Conservation (phyloP, 1,140 invertebrate species). For the Aleiodes sp. region DNA sequence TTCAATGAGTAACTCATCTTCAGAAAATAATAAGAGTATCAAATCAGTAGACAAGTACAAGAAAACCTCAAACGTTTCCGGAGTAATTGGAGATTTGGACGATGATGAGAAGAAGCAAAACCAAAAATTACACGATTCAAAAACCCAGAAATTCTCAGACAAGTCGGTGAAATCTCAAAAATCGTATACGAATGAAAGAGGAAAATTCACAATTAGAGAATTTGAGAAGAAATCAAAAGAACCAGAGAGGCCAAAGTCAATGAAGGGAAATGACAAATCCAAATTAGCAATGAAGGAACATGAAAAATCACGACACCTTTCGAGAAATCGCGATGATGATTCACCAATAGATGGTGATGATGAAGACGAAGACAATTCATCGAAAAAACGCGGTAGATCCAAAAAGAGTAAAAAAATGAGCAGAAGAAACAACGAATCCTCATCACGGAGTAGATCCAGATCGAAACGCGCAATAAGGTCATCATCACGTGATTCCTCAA, state of each 20-base stretch:
- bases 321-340: not conserved
- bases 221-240: no score
- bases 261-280: slow-evolving; percentile 14
- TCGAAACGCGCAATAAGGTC: not conserved
- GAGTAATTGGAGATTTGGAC: not conserved
- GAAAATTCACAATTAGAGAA: no score
- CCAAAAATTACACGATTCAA: no score
- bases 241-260: not conserved
- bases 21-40: not conserved
- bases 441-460: not conserved
- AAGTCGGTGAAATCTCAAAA: slow-evolving; percentile 3
- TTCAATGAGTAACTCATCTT: not conserved
- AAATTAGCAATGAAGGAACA: slow-evolving; percentile 15
- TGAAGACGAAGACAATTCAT: not conserved
- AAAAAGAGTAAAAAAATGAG: not conserved
- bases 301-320: not conserved
- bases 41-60: not conserved
- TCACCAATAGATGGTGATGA: not conserved
- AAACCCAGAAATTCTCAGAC: not conserved
- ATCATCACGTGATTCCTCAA: not conserved
- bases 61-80: not conserved
- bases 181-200: no score
- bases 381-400: not conserved
- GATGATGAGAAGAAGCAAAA: no score
- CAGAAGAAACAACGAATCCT: slow-evolving; percentile 3